Conservation (phyloP, 2,797 vertebrate species). For the Fringilla coelebs region DNA sequence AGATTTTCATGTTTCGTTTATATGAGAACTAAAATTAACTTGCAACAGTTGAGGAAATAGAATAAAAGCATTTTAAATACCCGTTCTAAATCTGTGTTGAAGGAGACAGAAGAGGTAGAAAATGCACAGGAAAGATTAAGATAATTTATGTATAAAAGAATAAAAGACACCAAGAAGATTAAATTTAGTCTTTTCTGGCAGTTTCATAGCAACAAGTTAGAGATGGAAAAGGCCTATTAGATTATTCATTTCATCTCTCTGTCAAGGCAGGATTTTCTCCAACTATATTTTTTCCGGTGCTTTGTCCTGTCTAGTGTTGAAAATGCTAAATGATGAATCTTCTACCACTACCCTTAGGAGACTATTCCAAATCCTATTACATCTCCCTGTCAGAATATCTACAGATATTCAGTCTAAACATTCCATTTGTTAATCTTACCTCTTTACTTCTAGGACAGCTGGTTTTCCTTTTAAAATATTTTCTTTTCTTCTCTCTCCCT, state of each 20-base stretch:
- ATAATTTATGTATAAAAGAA: conserved; percentile 45
- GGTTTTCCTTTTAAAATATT: not conserved
- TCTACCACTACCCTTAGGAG: not conserved
- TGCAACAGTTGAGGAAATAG: not conserved
- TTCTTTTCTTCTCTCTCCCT: not conserved
- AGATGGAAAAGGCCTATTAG: conserved; percentile 39
- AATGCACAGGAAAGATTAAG: not conserved
- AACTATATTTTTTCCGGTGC: not conserved
- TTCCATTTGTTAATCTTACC: conserved; percentile 13
- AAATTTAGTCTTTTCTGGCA: conserved; percentile 41
- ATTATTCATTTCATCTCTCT: conserved; percentile 43
- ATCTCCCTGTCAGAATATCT: not conserved
- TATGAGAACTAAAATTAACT: not conserved
- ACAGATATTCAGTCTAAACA: not conserved
- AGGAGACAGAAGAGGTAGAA: not conserved
- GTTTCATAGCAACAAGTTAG: conserved; percentile 48
- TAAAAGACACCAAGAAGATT: conserved; percentile 41
- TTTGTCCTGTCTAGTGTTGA: conserved; percentile 5
- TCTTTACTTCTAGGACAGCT: not conserved
- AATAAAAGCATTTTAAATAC: conserved; percentile 32
- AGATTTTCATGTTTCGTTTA: not conserved
- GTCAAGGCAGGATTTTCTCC: conserved; percentile 21
- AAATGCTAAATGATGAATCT: conserved; percentile 7
- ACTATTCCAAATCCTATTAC: conserved; percentile 23
- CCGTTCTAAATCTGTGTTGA: not conserved